These are phyloP conservation scores for Drosophila subquinaria DNA, from an alignment of 2,888 invertebrate species.

Conservation along the genomic window DNA sequence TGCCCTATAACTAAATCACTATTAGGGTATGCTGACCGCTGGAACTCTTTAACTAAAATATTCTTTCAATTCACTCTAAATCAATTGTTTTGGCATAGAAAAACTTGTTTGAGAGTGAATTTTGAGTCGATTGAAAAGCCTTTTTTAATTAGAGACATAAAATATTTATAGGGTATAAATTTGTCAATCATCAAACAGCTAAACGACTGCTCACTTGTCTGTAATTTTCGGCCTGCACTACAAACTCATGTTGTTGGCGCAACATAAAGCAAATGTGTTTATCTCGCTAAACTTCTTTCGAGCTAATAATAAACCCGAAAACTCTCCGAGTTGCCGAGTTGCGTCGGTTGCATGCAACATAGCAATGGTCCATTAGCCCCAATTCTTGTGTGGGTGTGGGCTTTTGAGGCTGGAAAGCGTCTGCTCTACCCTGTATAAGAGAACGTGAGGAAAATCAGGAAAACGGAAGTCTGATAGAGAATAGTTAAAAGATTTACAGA, in stretches of 20 bases:
- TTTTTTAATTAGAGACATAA: too few relatives aligned
- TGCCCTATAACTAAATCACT: constrained; percentile 5
- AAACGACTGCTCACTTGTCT: constrained; percentile 30
- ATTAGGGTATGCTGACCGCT: background rate
- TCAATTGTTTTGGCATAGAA: background rate
- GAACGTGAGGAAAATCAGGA: constrained; percentile 38
- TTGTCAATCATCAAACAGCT: background rate
- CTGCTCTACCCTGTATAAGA: background rate
- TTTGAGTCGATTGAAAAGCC: too few relatives aligned
- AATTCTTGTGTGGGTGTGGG: constrained; percentile 51
- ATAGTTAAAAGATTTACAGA: constrained; percentile 21
- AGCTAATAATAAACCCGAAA: constrained; percentile 70
- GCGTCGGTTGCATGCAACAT: constrained; percentile 50
- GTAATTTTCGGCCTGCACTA: constrained; percentile 36
- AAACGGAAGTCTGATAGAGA: constrained; percentile 15
- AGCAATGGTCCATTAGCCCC: constrained; percentile 75
- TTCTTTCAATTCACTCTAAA: background rate
- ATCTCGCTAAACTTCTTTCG: constrained; percentile 71
- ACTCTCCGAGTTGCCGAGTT: constrained; percentile 11
- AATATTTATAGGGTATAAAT: constrained; percentile 9
- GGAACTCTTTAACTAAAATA: background rate
- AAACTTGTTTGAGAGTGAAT: too few relatives aligned
- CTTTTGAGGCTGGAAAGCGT: constrained; percentile 1
- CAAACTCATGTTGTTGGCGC: constrained; percentile 47
- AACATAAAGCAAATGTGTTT: constrained; percentile 71